Percentiles rank a stretch among this genome's conserved stretches.
phyloP scores from a whole-genome alignment of 2,888 invertebrate genomes.

The Steinernema scapterisci region DNA sequence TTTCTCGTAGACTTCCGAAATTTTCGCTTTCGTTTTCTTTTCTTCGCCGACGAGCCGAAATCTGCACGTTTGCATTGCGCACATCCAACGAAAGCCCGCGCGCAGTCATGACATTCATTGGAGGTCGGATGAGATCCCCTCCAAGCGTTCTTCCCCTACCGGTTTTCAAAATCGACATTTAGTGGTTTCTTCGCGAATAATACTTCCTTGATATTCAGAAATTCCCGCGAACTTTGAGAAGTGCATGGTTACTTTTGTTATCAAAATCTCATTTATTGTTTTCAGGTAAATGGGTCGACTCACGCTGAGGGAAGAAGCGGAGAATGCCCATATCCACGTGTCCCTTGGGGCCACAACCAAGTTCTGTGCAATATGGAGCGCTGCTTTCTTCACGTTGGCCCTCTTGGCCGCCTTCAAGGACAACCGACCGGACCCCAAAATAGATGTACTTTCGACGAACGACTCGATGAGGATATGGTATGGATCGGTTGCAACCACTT shows the following conservation, averaged over 20 bases:
- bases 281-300: not conserved
- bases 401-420: not conserved
- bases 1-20: no score
- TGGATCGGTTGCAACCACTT: not conserved
- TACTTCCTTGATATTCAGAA: no score
- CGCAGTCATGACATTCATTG: no score
- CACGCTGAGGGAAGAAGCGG: slow-evolving; percentile 5
- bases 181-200: no score
- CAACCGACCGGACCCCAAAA: not conserved
- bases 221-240: slow-evolving; percentile 2
- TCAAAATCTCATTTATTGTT: not conserved
- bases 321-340: not conserved
- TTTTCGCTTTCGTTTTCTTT: no score
- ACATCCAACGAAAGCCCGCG: no score
- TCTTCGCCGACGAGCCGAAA: no score
- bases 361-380: not conserved
- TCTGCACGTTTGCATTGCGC: no score
- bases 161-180: no score
- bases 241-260: no score
- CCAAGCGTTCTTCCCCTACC: no score
- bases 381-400: not conserved
- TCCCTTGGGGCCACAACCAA: not conserved
- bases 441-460: not conserved
- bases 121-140: no score
- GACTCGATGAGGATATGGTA: slow-evolving; percentile 17